phyloP scores from a whole-genome alignment of 2,797 vertebrate genomes.

The Eospalax fontanierii region DNA sequence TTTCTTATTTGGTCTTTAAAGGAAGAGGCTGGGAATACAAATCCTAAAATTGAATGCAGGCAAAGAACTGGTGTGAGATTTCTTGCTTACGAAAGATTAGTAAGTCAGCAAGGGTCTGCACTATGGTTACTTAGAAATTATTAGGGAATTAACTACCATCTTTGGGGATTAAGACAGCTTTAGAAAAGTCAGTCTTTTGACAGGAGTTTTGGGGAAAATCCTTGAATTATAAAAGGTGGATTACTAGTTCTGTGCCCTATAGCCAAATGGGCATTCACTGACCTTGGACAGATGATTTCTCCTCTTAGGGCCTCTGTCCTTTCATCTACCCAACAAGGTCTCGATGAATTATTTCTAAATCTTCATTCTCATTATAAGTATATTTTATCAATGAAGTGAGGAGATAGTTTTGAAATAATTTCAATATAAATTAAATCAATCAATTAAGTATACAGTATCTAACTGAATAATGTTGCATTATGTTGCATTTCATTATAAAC shows the following conservation, averaged over 20 bases:
- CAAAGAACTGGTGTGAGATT: not conserved
- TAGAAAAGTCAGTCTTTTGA: constrained; percentile 8
- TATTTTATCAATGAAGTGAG: not conserved
- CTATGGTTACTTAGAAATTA: constrained; percentile 16
- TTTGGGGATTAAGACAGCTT: constrained; percentile 24
- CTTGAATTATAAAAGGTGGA: not conserved
- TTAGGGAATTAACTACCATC: constrained; percentile 38
- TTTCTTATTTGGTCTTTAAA: constrained; percentile 57
- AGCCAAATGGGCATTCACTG: not conserved
- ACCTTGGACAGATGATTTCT: not conserved
- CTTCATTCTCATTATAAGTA: too few species aligned
- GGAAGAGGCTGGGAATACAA: constrained; percentile 30
- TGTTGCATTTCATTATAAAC: not conserved
- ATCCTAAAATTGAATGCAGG: constrained; percentile 10
- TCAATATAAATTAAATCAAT: not conserved
- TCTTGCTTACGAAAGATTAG: not conserved
- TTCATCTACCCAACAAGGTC: not conserved
- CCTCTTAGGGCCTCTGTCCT: not conserved
- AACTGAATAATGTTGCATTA: not conserved
- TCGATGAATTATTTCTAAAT: not conserved
- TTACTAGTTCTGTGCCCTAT: not conserved
- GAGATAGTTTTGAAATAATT: not conserved
- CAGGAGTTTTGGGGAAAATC: not conserved
- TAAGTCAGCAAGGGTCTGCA: constrained; percentile 7
- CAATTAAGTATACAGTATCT: not conserved